A percentile compares a stretch with the other conserved stretches of the same genome.
These are phyloP conservation scores for Agonopterix alstromeriana DNA, from an alignment of 2,888 invertebrate species.

Conservation along the genomic window DNA sequence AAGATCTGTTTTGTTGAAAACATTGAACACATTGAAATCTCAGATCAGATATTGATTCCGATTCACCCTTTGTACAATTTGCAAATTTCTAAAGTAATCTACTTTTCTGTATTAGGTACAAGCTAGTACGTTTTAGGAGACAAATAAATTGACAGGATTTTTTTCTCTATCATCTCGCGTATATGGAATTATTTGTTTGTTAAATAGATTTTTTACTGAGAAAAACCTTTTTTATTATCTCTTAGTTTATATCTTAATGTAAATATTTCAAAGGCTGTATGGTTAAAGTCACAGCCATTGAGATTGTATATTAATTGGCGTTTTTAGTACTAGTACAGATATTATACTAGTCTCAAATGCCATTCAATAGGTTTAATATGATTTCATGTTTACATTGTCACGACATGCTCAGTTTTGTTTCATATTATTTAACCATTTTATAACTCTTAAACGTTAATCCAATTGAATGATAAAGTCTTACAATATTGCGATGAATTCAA, in stretches of 20 bases:
- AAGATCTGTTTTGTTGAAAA: too few species aligned
- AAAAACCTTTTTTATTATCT: constrained; percentile 9
- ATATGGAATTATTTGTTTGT: too few species aligned
- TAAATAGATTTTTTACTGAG: constrained; percentile 25
- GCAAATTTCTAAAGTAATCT: constrained; percentile 7
- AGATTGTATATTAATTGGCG: constrained; percentile 63
- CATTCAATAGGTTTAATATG: constrained; percentile 38
- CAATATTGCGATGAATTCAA: background rate
- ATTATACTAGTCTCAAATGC: constrained; percentile 34
- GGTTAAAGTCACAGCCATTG: constrained; percentile 51
- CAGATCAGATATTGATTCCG: too few species aligned
- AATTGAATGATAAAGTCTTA: background rate
- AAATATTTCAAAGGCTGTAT: constrained; percentile 51
- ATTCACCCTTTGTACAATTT: too few species aligned
- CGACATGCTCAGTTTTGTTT: constrained; percentile 28
- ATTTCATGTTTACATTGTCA: constrained; percentile 41
- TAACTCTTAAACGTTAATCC: constrained; percentile 1
- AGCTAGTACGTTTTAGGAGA: constrained; percentile 8
- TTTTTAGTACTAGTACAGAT: constrained; percentile 51
- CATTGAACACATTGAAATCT: too few species aligned
- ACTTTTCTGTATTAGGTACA: constrained; percentile 25
- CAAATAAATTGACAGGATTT: too few species aligned
- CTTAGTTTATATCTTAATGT: constrained; percentile 14
- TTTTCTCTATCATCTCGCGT: too few species aligned
- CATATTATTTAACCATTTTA: constrained; percentile 35